Base-by-base conservation (phyloP, 1,140 invertebrate species). In the Belonocnema kinseyi region DNA sequence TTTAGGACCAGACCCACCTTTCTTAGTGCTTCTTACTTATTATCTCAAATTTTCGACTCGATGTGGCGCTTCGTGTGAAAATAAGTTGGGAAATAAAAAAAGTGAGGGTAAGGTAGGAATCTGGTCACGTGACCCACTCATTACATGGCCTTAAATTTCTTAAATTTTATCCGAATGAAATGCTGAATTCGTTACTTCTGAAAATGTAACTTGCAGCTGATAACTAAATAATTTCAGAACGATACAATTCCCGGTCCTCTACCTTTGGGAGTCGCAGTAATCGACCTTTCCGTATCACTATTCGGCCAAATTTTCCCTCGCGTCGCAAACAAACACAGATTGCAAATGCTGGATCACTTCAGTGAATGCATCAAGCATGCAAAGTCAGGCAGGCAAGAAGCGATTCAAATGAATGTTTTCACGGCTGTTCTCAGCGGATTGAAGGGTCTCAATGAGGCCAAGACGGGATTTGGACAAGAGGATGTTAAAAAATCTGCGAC, bases 331-430 rank as follows among this genome's bases (percentile, higher is more conserved):
- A 99, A 99, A 86, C 98, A 99, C 91, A 93, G 98, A 78, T 92
- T 98, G 53, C 98, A 99, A 92, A 98, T 99, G 95, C 90, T 99
- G 51, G 97, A 98, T 77, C 98, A 99, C 88, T 99, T 99, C 86
- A 94, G 94, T 51, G 98, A 99, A 86, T 98, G 97, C 87, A 97
- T 99, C 72, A 95, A 96, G 82, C 97, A 97, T 85, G 97, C 97
- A 0, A 99, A 99, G 89, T 97, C 96, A 11, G 94, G 94, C 2
- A 93, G 97, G 19, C 97, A 98, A 88, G 98, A 99, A 90, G 98
- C 98, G 3, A 96, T 99, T 19, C 98, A 99, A 88, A 96, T 99
- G 91, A 99, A 99, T 90, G 96, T 99, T 70, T 98, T 99, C 87
- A 97, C 98, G 16, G 97, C 98, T 10, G 91, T 99, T 4, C 90